Evolutionary conservation across 2,797 vertebrate genomes (phyloP), one percentile per base, ranked within the genome.

Genomic region (Sebastes aleutianus): DNA sequence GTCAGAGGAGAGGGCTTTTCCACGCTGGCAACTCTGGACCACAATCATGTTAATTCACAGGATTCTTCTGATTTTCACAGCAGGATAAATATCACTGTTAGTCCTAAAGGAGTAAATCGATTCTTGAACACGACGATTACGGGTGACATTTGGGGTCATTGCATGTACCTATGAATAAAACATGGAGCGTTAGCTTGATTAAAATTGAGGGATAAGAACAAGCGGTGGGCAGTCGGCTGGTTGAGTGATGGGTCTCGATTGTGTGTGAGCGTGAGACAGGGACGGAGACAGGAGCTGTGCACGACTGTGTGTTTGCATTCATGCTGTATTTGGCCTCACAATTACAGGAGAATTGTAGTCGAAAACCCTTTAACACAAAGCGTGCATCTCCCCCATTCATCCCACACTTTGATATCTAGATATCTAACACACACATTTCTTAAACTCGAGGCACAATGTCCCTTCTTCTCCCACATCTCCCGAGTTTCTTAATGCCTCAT

Each of bases 81-180:
- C 22, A 6, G 43, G 12, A 59, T 58, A 73, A 70, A 20, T 31
- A 58, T 70, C 14, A 6, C 18, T 72, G 63, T 62, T 47, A 61
- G 36, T 61, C 77, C 22, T 12, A 4, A 53, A 31, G 29, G 58
- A 78, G 76, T 70, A 67, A 78, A 86, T 73, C 67, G 74, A 36
- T 85, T 64, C 39, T 27, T 66, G 43, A 80, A 85, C 62, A 65
- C 9, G 4, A 26, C 9, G 2, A 79, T 83, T 77, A 56, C 11
- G 5, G 64, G 67, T 68, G 78, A 84, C 79, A 63, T 76, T 65
- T 63, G 34, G 24, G 71, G 43, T 76, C 56, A 64, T 14, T 32
- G 61, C 74, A 14, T 72, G 50, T 47, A 82, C 22, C 22, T 22
- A 77, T 93, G 89, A 92, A 93, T 92, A 91, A 92, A 93, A 87